Evolutionary conservation across 2,113 vertebrate genomes (phyloP), one percentile per base, ranked within the genome.

Genomic region (Corythornis madagascariensis): DNA sequence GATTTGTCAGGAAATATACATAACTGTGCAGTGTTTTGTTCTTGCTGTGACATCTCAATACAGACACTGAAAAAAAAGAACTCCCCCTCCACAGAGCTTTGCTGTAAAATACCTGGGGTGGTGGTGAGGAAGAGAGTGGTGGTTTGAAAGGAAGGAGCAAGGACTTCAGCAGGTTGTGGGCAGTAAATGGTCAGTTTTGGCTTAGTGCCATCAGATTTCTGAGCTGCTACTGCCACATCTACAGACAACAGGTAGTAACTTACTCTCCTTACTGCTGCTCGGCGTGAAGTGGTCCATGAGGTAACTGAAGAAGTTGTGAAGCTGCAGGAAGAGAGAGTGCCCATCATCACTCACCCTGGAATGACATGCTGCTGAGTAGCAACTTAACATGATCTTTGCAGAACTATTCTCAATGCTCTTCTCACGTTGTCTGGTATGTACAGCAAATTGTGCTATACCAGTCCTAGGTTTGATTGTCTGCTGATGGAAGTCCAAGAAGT

Each of bases 231-330:
- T 60, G 31, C 40, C n/a, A 38, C n/a, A 10, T 25, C 75, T 40
- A 47, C 52, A 4, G 47, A 35, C 0, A 3, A 7, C 52, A 43
- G 10, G 9, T 6, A 33, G 22, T 45, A 57, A 96, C 98, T 98
- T 98, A 99, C 99, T 96, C 95, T 99, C 98, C 53, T 94, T 96
- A 75, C 93, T 97, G 97, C 97, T 98, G 83, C 96, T 97, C 66
- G 98, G 98, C 1, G 98, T 98, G 96, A 99, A 98, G 95, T 99
- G 98, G 55, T 98, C 98, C 98, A 99, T 97, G 29, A 99, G 97
- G 95, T 98, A 99, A 80, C 97, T 98, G 96, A 99, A 99, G 88
- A 99, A 99, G 76, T 98, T 97, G 67, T 99, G 98, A 89, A 99
- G 98, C 99, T 99, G 97, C 61, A 85, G 89, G 61, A 94, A 93